Conservation (phyloP, 2,113 vertebrate species). For the Ceratotherium simum region DNA sequence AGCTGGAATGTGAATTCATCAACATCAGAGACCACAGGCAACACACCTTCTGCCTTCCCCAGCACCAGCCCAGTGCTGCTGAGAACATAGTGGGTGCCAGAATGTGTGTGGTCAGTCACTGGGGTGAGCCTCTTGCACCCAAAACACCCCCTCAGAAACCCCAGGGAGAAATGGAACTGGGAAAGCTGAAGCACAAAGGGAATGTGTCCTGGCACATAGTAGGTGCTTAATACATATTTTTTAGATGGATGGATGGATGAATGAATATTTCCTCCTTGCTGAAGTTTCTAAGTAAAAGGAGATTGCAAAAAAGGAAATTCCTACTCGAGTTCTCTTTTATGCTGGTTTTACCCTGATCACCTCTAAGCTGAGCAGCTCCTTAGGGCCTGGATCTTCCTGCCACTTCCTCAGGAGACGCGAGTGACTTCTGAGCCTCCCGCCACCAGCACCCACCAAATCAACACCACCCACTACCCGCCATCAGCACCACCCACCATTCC, state of each 20-base stretch:
- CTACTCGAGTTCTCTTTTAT: neutral
- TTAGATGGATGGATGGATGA: neutral
- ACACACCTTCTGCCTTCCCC: neutral
- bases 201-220: neutral
- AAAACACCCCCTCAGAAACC: neutral
- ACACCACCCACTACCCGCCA: fast-evolving
- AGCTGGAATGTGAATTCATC: neutral
- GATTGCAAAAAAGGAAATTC: neutral
- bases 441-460: neutral
- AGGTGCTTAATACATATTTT: neutral
- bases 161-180: neutral
- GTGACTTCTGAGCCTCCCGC: neutral
- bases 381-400: fast-evolving
- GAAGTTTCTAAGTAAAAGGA: neutral
- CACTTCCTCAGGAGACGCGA: neutral
- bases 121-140: neutral
- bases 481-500: fast-evolving
- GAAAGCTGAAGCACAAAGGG: neutral
- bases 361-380: neutral
- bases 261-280: neutral
- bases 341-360: neutral
- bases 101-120: neutral
- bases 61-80: fast-evolving
- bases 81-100: neutral
- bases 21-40: neutral